Evolutionary conservation across 2,888 invertebrate genomes (phyloP).

Genomic region (Macrosoma leucophasiata): DNA sequence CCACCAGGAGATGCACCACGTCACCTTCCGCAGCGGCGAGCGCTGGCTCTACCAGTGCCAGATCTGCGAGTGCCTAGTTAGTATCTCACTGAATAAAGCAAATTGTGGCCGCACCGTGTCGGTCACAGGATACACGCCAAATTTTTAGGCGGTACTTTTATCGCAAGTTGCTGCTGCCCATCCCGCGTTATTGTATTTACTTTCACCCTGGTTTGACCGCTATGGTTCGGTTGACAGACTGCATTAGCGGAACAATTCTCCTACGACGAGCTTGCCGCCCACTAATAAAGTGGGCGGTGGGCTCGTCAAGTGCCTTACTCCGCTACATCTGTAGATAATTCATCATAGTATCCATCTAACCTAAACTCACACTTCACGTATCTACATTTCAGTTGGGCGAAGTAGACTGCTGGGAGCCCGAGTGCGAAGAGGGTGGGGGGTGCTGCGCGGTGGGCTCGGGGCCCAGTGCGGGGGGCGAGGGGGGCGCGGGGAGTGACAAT

Average conservation of each 20-base stretch:
- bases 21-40: conserved; percentile 86
- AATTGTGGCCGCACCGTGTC: background rate
- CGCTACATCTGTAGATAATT: too few relatives aligned
- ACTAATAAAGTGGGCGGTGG: too few relatives aligned
- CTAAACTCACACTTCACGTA: conserved; percentile 1
- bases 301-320: too few relatives aligned
- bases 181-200: too few relatives aligned
- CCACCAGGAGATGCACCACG: conserved; percentile 86
- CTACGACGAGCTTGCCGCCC: too few relatives aligned
- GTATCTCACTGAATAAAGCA: conserved; percentile 30
- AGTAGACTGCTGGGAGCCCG: conserved; percentile 91
- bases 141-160: too few relatives aligned
- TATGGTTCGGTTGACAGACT: too few relatives aligned
- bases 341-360: background rate
- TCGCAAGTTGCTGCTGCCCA: too few relatives aligned
- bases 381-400: conserved; percentile 82
- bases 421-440: conserved; percentile 85
- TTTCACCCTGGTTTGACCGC: too few relatives aligned
- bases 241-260: too few relatives aligned
- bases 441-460: conserved; percentile 80
- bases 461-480: conserved; percentile 62
- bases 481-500: conserved; percentile 75
- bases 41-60: conserved; percentile 94
- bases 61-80: conserved; percentile 92
- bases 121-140: too few relatives aligned